A percentile compares a stretch with the other conserved stretches of the same genome.
Evolutionary conservation across 2,888 invertebrate genomes (phyloP).

Genomic region (Limnephilus lunatus): DNA sequence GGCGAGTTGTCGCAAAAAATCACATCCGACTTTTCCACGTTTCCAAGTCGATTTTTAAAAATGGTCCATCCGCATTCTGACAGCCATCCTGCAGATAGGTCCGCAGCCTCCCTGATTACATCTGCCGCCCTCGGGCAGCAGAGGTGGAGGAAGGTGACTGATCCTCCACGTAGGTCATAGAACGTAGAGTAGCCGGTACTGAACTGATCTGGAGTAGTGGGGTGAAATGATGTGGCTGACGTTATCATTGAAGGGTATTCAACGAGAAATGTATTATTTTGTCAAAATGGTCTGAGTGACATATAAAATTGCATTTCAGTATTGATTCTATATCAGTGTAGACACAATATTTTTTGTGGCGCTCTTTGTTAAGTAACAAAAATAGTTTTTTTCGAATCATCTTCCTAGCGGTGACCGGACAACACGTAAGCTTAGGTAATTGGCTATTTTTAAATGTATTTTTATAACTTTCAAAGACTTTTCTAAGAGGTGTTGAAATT

Average conservation of each 20-base stretch:
- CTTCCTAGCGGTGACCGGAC: no score
- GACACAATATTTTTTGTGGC: neutral
- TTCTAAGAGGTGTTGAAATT: no score
- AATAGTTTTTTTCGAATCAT: neutral
- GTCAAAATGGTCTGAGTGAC: neutral
- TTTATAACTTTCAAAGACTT: no score
- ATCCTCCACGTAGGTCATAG: neutral
- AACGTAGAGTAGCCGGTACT: neutral
- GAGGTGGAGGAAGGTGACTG: conserved; percentile 24
- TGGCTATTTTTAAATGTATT: no score
- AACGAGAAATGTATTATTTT: neutral
- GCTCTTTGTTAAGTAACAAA: neutral
- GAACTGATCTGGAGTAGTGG: neutral
- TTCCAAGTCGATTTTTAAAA: conserved; percentile 61
- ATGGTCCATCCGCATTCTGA: conserved; percentile 62
- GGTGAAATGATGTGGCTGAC: neutral
- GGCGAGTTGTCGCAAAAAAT: conserved; percentile 32
- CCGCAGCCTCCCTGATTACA: conserved; percentile 55
- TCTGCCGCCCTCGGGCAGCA: conserved; percentile 32
- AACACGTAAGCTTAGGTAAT: no score
- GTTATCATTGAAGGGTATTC: neutral
- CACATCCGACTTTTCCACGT: conserved; percentile 21
- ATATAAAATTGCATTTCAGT: neutral
- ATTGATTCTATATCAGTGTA: neutral
- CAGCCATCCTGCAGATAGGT: conserved; percentile 63